Evolutionary conservation across 2,113 vertebrate genomes (phyloP).

Genomic region (Trochalopteron elliotii): DNA sequence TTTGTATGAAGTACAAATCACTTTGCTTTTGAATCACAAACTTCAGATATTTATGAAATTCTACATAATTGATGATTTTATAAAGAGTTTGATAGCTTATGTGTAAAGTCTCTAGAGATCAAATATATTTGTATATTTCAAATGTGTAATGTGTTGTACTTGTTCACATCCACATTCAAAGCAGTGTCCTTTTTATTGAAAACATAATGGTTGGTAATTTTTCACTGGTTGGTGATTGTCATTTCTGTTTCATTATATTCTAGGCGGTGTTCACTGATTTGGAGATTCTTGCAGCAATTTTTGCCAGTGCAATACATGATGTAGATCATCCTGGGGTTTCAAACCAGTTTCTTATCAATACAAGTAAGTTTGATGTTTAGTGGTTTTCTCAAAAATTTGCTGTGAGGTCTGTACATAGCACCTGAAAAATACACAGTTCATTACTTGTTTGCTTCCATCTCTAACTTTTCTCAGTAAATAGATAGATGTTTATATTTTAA

Average conservation of each 20-base stretch:
- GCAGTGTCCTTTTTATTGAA: not conserved
- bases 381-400: not conserved
- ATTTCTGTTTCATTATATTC: slow-evolving; percentile 20
- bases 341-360: slow-evolving; percentile 99
- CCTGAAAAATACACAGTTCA: not conserved
- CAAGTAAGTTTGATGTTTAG: slow-evolving; percentile 85
- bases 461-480: not conserved
- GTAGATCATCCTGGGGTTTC: slow-evolving; percentile 99
- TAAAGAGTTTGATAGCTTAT: not conserved
- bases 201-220: not conserved
- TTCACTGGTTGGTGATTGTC: not conserved
- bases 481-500: not conserved
- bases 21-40: not conserved
- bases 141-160: not conserved
- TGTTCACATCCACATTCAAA: not conserved
- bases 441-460: not conserved
- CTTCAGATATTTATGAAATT: not conserved
- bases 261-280: slow-evolving; percentile 99
- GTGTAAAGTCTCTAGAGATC: not conserved
- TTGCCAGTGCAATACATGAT: slow-evolving; percentile 98
- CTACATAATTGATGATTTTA: not conserved
- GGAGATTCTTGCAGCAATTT: slow-evolving; percentile 98
- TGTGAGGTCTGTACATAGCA: not conserved
- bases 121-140: not conserved
- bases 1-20: no score